Evolutionary conservation across 2,797 vertebrate species (phyloP), one percentile per base, ranked within the genome.

Genomic region (Allobates femoralis): DNA sequence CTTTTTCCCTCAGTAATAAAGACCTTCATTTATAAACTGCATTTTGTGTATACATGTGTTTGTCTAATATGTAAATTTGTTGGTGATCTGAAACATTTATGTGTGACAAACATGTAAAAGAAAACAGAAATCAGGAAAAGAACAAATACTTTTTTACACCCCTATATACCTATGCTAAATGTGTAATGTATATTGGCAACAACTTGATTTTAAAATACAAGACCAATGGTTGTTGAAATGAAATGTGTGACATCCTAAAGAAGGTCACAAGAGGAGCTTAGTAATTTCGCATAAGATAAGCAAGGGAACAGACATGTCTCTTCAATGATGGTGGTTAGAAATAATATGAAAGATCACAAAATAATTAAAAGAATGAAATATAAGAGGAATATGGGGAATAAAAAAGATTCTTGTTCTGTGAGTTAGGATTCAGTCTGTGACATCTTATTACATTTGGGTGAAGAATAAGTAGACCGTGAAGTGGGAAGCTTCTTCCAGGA

Each of bases 331-430:
- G 32, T 21, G 32, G 66, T 19, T 69, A 69, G 66, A 69, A 69
- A 69, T 19, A 69, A 34, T 37, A 19, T 37, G 66, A 69, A 69
- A 69, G 7, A 23, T 69, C 32, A 21, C 19, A 69, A 69, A 69
- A 69, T 37, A 69, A 69, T 69, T 69, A 34, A 69, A 69, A 69
- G 64, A 19, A 5, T 67, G 16, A 19, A 67, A 34, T 34, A 67
- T 16, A 67, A 67, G 64, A 67, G 64, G 64, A 67, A 67, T 67
- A 34, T 19, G 16, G 64, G 32, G 66, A 69, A 69, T 69, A 69
- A 21, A 69, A 37, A 69, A 7, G 18, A 69, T 37, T 67, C 37
- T 19, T 69, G 23, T n/a, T 21, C 66, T 23, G 19, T 37, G 66
- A 69, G 37, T 37, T 69, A 69, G 66, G 18, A 69, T 37, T 69